These are phyloP conservation scores for Sarcoramphus papa DNA, from an alignment of 2,797 vertebrate genomes.

Conservation along the genomic window DNA sequence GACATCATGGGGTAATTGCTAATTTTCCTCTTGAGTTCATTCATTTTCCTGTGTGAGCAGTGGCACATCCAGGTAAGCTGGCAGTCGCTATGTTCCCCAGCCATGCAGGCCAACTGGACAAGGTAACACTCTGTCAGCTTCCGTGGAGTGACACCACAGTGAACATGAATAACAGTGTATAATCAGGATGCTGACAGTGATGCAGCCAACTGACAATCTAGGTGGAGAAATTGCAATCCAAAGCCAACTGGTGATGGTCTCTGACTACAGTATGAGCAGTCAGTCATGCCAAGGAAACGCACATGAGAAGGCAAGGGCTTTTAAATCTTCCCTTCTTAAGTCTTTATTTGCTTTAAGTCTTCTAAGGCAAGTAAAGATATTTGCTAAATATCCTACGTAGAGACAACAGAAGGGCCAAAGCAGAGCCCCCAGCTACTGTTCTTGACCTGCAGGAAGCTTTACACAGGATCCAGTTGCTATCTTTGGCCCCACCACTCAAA, in stretches of 20 bases:
- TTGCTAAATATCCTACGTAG: background rate
- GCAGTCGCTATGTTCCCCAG: background rate
- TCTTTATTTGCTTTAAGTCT: background rate
- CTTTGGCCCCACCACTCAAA: background rate
- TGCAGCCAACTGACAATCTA: background rate
- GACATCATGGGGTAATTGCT: background rate
- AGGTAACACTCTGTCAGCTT: background rate
- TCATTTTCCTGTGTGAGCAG: background rate
- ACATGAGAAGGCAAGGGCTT: background rate
- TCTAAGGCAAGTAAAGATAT: background rate
- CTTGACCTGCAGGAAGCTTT: background rate
- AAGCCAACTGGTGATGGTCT: background rate
- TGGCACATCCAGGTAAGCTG: background rate
- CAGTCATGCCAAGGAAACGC: background rate
- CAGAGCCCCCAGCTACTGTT: background rate
- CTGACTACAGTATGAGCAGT: background rate
- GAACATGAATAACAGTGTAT: too few relatives aligned
- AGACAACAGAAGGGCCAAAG: background rate
- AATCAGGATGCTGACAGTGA: background rate
- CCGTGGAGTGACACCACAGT: background rate
- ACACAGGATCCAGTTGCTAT: background rate
- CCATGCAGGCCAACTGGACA: background rate
- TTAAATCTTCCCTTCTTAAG: background rate
- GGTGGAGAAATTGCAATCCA: background rate
- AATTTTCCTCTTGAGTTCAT: background rate